Percentiles rank a stretch among this genome's conserved stretches.
These are phyloP conservation scores for Coilia nasus DNA, from an alignment of 2,797 vertebrate species.

Conservation along the genomic window DNA sequence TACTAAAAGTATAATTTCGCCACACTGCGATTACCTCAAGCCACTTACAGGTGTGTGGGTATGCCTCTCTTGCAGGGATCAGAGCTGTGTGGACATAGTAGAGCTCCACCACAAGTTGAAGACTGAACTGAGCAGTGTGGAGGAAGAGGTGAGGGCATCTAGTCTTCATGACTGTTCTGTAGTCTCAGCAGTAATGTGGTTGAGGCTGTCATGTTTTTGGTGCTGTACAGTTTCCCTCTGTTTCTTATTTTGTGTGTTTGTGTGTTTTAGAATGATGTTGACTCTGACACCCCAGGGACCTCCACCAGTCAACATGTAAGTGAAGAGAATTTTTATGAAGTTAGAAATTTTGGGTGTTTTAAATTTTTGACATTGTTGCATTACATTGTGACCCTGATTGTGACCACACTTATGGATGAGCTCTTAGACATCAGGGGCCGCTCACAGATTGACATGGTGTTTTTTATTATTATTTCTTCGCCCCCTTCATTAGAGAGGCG, in stretches of 20 bases:
- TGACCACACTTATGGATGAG: neutral
- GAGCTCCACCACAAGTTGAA: slow-evolving; percentile 88
- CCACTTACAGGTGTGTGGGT: neutral
- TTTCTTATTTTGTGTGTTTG: slow-evolving; percentile 9
- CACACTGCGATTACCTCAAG: too few relatives aligned
- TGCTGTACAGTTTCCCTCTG: neutral
- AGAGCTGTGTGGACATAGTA: slow-evolving; percentile 90
- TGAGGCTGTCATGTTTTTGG: slow-evolving; percentile 24
- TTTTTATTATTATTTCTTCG: neutral
- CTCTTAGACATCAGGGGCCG: neutral
- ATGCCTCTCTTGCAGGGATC: slow-evolving; percentile 79
- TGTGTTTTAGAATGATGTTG: slow-evolving; percentile 75
- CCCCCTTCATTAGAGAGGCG: slow-evolving; percentile 52
- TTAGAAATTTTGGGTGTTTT: too few relatives aligned
- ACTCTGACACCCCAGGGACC: slow-evolving; percentile 95
- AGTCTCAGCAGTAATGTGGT: neutral
- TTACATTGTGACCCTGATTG: too few relatives aligned
- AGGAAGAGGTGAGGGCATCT: slow-evolving; percentile 75
- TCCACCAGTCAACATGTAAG: slow-evolving; percentile 88
- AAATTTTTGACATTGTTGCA: too few relatives aligned
- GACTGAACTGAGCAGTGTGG: slow-evolving; percentile 86
- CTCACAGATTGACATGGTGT: neutral
- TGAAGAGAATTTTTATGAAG: slow-evolving; percentile 33
- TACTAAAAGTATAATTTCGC: too few relatives aligned
- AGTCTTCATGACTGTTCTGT: neutral